phyloP scores from a whole-genome alignment of 2,888 invertebrate species.

The Cerastoderma edule region DNA sequence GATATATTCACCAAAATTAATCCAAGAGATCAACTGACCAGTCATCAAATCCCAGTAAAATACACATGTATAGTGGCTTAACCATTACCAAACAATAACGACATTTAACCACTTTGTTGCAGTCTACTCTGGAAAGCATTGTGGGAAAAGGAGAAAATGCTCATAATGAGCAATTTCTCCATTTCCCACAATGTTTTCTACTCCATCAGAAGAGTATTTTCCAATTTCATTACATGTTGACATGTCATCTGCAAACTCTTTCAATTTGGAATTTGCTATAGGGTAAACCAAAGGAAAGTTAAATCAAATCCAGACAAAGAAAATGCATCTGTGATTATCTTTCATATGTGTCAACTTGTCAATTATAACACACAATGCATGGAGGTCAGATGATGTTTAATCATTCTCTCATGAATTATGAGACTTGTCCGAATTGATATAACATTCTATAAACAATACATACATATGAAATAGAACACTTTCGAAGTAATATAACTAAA shows the following conservation, averaged over 20 bases:
- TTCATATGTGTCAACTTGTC: no score
- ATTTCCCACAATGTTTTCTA: neutral
- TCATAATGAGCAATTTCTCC: conserved; percentile 9
- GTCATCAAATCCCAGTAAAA: neutral
- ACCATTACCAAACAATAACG: neutral
- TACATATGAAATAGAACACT: no score
- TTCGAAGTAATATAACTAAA: no score
- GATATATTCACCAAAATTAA: neutral
- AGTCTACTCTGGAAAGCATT: neutral
- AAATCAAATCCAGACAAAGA: neutral
- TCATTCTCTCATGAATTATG: no score
- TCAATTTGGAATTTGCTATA: neutral
- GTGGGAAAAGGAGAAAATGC: conserved; percentile 4
- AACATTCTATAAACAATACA: no score
- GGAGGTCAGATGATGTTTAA: no score
- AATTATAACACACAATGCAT: no score
- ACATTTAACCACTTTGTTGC: neutral
- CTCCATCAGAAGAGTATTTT: neutral
- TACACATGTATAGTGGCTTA: neutral
- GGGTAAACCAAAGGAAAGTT: neutral
- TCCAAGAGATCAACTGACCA: neutral
- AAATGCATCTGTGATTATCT: conserved; percentile 2
- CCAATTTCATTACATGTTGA: neutral
- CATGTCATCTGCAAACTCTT: neutral
- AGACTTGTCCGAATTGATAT: no score